phyloP scores from a whole-genome alignment of 1,140 invertebrate genomes.

The Anastrepha obliqua region DNA sequence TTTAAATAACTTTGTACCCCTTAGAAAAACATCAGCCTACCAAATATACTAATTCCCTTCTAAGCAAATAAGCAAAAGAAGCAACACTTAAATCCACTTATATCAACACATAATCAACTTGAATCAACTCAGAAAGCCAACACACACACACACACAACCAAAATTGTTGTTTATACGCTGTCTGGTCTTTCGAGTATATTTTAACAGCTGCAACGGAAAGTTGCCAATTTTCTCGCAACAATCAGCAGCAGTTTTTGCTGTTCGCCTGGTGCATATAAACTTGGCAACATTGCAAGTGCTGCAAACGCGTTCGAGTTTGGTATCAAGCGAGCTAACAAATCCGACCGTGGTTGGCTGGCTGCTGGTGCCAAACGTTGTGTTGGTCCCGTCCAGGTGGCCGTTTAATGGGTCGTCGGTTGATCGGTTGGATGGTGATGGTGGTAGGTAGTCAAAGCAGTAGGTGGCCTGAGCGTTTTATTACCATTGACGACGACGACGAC shows the following conservation, averaged over 20 bases:
- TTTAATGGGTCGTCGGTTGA: not conserved
- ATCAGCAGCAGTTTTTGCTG: constrained; percentile 44
- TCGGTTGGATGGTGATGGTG: not conserved
- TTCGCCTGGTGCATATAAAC: constrained; percentile 57
- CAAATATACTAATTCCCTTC: not conserved
- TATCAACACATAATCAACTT: not conserved
- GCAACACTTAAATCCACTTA: not conserved
- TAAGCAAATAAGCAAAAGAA: not conserved
- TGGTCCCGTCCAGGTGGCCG: not conserved
- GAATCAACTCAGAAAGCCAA: not conserved
- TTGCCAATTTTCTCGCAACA: constrained; percentile 52
- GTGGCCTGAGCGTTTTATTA: not conserved
- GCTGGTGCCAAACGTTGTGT: not conserved
- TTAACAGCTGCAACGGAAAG: constrained; percentile 53
- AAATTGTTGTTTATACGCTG: not conserved
- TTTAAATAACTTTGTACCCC: too few relatives aligned
- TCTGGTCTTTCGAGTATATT: constrained; percentile 7
- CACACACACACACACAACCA: not conserved
- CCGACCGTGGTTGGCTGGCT: not conserved
- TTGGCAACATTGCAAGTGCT: constrained; percentile 56
- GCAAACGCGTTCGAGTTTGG: constrained; percentile 48
- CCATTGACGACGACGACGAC: too few relatives aligned
- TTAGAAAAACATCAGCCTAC: too few relatives aligned
- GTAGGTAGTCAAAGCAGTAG: not conserved
- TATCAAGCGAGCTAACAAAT: not conserved